Evolutionary conservation across 1,140 invertebrate genomes (phyloP), one percentile per base, ranked within the genome.

Genomic region (Lepidurus apus): DNA sequence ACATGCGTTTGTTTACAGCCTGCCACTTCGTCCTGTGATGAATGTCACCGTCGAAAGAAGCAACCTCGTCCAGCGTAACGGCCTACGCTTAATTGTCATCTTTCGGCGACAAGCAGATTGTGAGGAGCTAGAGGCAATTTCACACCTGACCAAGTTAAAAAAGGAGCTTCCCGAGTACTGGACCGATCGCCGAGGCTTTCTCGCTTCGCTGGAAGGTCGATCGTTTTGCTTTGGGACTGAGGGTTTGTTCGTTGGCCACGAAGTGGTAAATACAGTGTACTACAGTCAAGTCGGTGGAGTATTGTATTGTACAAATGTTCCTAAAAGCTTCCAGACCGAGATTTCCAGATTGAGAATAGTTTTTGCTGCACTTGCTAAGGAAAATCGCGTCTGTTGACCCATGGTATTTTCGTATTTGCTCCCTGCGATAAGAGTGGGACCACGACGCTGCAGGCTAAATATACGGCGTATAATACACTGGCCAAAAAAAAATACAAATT

Each of bases 141-240:
- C 53, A 21, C 53, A 65, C 53, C 53, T 65, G 53, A 65, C 17
- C 53, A 65, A 65, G 53, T 65, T 65, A 65, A 65, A 65, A 65
- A 4, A 65, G 53, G 21, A 65, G 53, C n/a, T 65, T 65, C 53
- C 53, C 53, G 21, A 65, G 53, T 65, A 65, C 53, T 65, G 0
- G 53, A 65, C 53, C 53, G 53, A 21, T 65, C n/a, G 21, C 53
- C 17, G 53, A 21, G 13, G 53, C 53, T 65, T 34, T 65, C 13
- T 65, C 53, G 53, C 53, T 65, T 65, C 9, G 53, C 53, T 65
- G 53, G 53, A 65, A 65, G 53, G 53, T 17, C 53, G 53, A 0
- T 65, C 53, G 21, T 65, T 7, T 21, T 65, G 13, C 53, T 65
- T 13, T 21, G 53, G 53, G n/a, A 21, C 53, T 6, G 17, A n/a